Evolutionary conservation across 92 coral and sea anemone genomes (phyloP).

Genomic region (Porites divaricata): DNA sequence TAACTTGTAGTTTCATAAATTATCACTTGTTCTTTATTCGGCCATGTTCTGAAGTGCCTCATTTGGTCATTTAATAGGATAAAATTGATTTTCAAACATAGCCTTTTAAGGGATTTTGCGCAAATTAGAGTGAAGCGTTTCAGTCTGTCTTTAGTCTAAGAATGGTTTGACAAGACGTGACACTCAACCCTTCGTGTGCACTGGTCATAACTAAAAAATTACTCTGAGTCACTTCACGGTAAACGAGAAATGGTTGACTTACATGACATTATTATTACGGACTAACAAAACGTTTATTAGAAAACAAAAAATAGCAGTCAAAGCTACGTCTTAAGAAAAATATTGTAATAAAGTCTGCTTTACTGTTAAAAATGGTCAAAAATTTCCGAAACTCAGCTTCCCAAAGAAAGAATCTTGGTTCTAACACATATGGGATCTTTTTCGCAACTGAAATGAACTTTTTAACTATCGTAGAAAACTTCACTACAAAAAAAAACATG

Average conservation of each 20-base stretch:
- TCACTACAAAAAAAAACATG: background rate
- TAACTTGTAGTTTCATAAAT: background rate
- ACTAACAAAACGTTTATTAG: too few species aligned
- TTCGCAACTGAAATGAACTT: background rate
- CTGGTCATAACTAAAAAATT: background rate
- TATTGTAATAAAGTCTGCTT: too few species aligned
- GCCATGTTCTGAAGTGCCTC: background rate
- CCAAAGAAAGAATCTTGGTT: too few species aligned
- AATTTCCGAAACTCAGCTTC: too few species aligned
- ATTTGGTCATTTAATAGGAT: background rate
- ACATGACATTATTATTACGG: too few species aligned
- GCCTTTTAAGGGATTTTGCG: background rate
- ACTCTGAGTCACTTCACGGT: background rate
- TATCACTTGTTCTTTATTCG: background rate
- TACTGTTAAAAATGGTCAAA: too few species aligned
- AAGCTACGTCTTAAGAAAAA: too few species aligned
- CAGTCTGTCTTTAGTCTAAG: background rate
- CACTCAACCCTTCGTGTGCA: background rate
- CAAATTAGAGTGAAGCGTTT: background rate
- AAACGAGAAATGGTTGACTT: background rate
- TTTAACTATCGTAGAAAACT: background rate
- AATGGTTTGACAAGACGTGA: background rate
- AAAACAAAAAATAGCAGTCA: too few species aligned
- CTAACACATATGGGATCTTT: background rate
- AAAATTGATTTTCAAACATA: background rate